Base-by-base conservation (phyloP, 2,113 vertebrate species). In the Paramormyrops kingsleyae region DNA sequence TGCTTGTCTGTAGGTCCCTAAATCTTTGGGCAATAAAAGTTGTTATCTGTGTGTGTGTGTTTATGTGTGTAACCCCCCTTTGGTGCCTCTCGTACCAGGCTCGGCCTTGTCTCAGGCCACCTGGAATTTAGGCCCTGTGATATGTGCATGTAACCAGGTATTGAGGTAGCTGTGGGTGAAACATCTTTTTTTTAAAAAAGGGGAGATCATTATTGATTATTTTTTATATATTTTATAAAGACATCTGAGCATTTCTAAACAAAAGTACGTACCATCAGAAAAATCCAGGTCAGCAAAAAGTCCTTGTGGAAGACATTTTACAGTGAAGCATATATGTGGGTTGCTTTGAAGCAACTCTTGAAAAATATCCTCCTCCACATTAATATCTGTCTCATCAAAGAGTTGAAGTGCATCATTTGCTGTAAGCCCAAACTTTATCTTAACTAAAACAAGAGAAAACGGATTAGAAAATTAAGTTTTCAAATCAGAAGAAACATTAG, bases 331-430 rank as follows among this genome's bases (percentile, higher is more conserved):
- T 74, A 35, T 31, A 4, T 35, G 31, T 87, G 83, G 83, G 44
- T 46, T 86, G 83, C 83, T 46, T 86, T 86, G 39, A 86, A 86
- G 39, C 44, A 85, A 85, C 21, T 49, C 83, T 35, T 85, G 83
- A 44, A 85, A 85, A 44, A 85, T 85, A 44, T 85, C 83, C 83
- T 85, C 83, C 42, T 85, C 83, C 44, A 85, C 83, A 85, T 85
- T 46, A 44, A 13, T 85, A 44, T 85, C 83, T 49, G 83, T 85
- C 35, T 85, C 83, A 49, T 49, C 83, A 31, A 84, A 85, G 83
- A 85, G 35, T 49, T 85, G 83, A 85, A 85, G 83, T 44, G 42
- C 83, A 44, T 39, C 83, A 49, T 24, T 85, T 85, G 44, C 44
- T 85, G 56, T 24, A 59, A 56, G 52, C 52, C 52, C 52, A 56